These are phyloP conservation scores for Sebastes vulpes DNA, from an alignment of 2,797 vertebrate species.

Conservation along the genomic window DNA sequence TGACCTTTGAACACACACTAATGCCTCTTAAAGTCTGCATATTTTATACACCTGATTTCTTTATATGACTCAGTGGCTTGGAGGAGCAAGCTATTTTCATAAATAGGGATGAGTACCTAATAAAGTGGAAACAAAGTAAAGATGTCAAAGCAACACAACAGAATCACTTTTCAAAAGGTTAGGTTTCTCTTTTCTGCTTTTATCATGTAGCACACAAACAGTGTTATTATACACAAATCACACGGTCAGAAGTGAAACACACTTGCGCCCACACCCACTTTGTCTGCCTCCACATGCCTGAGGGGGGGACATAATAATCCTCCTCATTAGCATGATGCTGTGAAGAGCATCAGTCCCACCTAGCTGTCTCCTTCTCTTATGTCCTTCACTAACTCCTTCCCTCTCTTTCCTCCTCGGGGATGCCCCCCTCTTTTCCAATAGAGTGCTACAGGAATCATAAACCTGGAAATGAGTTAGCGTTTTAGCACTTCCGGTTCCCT, in stretches of 20 bases:
- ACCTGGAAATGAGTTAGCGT: no score
- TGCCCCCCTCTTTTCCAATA: background rate
- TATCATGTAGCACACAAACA: background rate
- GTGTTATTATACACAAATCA: conserved; percentile 2
- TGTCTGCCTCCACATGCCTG: conserved; percentile 54
- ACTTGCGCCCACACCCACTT: conserved; percentile 43
- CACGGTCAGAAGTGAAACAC: conserved; percentile 39
- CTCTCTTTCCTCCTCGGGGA: background rate
- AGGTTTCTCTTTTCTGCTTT: background rate
- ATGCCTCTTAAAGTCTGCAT: conserved; percentile 8
- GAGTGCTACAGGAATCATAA: no score
- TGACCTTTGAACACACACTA: conserved; percentile 22
- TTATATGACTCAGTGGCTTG: conserved; percentile 25
- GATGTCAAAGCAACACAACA: conserved; percentile 3
- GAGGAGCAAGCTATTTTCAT: conserved; percentile 7
- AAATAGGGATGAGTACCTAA: conserved; percentile 25
- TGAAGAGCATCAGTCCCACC: conserved; percentile 66
- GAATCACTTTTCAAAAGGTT: conserved; percentile 19
- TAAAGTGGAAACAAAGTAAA: conserved; percentile 9
- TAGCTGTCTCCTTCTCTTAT: conserved; percentile 38
- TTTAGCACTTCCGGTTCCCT: no score
- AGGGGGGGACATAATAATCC: conserved; percentile 68
- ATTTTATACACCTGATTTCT: conserved; percentile 9
- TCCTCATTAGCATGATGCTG: conserved; percentile 74
- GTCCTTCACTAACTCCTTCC: conserved; percentile 44